Base-by-base conservation (phyloP, 2,888 invertebrate species). In the Drosophila basisetae region DNA sequence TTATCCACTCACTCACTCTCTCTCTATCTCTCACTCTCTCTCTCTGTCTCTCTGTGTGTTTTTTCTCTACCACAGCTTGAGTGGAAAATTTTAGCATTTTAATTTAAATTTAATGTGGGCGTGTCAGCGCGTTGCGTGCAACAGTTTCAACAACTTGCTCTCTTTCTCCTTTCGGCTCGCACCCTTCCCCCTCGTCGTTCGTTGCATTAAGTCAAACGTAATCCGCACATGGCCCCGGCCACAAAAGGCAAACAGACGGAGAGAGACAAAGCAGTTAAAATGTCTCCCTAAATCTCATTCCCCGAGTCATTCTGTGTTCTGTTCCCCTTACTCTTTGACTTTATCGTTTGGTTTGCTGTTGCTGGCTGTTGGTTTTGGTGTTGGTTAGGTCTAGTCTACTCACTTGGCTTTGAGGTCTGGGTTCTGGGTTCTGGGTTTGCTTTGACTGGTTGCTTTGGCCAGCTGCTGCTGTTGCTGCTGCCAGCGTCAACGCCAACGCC, bases 171-270 rank as follows among this genome's bases (percentile, higher is more conserved):
- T 22, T 22, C 31, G 9, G 30, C 53, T 30, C 47, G 35, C 43
- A 50, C 10, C 1, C 52, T 11, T 0, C 25, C 7, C 56, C 6
- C 10, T n/a, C 30, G 2, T 10, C 66, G 54, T 58, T 54, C 73
- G 71, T 64, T 81, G 91, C 90, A 92, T 91, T 92, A 91, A 91
- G 91, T 91, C 90, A 92, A 90, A 88, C 90, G 91, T 92, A 92
- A 92, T 92, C 92, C 91, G 91, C 90, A 91, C 91, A 90, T 84
- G 85, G 91, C 77, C 56, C 62, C 71, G 66, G 76, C 79, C 84
- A 80, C 85, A 83, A 75, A 74, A 85, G 78, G 79, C 78, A 78
- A 70, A 76, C 76, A 78, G 5, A 30, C 39, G n/a, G n/a, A 30
- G 28, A 22, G 65, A 78, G 72, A 80, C 73, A 88, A 88, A 84